Evolutionary conservation across 2,113 vertebrate genomes (phyloP), one percentile per base, ranked within the genome.

Genomic region (Bos indicus): DNA sequence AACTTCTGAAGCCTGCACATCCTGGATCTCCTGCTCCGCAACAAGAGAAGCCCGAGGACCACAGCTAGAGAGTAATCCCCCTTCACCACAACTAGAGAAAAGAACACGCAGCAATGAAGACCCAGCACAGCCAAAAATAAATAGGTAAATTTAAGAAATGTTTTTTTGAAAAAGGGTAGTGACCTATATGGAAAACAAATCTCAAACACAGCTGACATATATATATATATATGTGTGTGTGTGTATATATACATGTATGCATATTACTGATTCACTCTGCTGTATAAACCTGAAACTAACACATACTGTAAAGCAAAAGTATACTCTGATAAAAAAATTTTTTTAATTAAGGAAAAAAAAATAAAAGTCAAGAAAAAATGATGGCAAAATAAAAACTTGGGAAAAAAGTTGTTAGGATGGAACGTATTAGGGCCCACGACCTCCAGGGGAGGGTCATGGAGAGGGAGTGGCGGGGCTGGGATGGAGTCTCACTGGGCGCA

Each of bases 361-460:
- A 64, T 59, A 26, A 56, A 78, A 64, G 17, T 43, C 28, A 86
- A 74, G 71, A 71, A 91, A 84, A 83, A 40, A 40, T 15, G 15
- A 43, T 11, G 15, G 21, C 40, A 77, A 95, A 94, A 83, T 67
- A 74, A 78, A 71, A 46, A 28, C 7, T 78, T 88, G 19, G 60
- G 90, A 33, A 90, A 62, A 87, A 92, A 85, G 11, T 23, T 56
- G 78, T 26, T 36, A 16, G 11, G 46, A 30, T n/a, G 30, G 26
- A 59, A 54, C 8, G 0, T 15, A 1, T 67, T 1, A 1, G 43
- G 52, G 25, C 25, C 16, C 17, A 43, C 14, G 43, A n/a, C 0
- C 43, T 43, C 60, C 17, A 43, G 12, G 1, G 43, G 77, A 21
- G 60, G 56, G 54, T 46, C 21, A 6, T 11, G 8, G 56, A 80